Conservation (phyloP, 1,140 invertebrate species). For the Hermetia illucens region DNA sequence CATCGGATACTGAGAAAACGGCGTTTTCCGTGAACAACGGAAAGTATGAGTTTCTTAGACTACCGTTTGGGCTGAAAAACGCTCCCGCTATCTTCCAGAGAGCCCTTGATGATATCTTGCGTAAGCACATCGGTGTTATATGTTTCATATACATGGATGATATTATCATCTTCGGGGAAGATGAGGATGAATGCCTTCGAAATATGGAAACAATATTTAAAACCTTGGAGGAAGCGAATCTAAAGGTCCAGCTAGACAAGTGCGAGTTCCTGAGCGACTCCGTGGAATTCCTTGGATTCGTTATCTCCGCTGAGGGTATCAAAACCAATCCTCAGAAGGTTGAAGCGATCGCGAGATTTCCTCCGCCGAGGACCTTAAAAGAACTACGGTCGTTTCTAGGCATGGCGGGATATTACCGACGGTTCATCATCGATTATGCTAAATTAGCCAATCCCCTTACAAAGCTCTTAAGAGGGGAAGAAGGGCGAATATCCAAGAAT, state of each 20-base stretch:
- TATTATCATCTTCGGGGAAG: not conserved
- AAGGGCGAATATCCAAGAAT: slow-evolving; percentile 6
- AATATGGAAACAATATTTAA: slow-evolving; percentile 13
- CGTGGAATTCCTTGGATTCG: slow-evolving; percentile 15
- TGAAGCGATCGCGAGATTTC: slow-evolving; percentile 11
- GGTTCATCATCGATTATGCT: slow-evolving; percentile 25
- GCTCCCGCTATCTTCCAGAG: slow-evolving; percentile 29
- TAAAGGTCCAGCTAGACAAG: slow-evolving; percentile 32
- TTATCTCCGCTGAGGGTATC: slow-evolving; percentile 13
- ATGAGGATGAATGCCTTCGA: slow-evolving; percentile 4
- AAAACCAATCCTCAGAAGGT: slow-evolving; percentile 11
- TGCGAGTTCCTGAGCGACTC: slow-evolving; percentile 31
- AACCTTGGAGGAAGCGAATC: slow-evolving; percentile 8
- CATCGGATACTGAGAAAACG: slow-evolving; percentile 19
- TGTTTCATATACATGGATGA: slow-evolving; percentile 6
- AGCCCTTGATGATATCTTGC: slow-evolving; percentile 26
- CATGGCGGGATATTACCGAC: slow-evolving; percentile 16
- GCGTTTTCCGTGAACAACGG: slow-evolving; percentile 23
- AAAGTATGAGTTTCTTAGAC: slow-evolving; percentile 23
- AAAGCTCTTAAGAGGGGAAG: slow-evolving; percentile 5
- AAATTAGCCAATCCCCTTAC: slow-evolving; percentile 17
- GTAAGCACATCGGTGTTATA: slow-evolving; percentile 1
- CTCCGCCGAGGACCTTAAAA: slow-evolving; percentile 14
- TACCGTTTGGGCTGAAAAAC: slow-evolving; percentile 27
- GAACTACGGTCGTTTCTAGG: slow-evolving; percentile 16